Conservation (phyloP, 2,113 vertebrate genomes). For the Neomonachus schauinslandi region DNA sequence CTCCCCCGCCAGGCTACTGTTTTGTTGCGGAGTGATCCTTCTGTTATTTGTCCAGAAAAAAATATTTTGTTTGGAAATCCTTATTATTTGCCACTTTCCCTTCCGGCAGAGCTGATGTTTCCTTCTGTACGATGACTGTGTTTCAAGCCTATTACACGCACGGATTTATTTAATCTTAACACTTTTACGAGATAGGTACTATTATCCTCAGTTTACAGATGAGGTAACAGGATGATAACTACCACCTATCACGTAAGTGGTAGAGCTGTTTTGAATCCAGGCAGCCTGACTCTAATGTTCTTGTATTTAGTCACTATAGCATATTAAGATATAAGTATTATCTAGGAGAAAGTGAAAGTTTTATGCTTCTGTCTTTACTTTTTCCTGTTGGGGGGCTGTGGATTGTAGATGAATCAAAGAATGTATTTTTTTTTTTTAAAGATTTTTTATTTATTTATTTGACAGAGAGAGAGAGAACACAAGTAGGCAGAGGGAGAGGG, state of each 20-base stretch:
- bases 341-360: not conserved
- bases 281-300: not conserved
- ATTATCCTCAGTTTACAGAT: not conserved
- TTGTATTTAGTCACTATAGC: not conserved
- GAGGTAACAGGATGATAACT: not conserved
- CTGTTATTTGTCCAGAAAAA: not conserved
- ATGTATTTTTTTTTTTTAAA: not conserved
- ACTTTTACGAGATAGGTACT: not conserved
- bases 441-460: no score
- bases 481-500: no score
- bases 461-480: no score
- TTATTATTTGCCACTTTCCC: not conserved
- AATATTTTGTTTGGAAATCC: not conserved
- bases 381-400: not conserved
- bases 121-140: fast-evolving
- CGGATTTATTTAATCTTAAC: not conserved
- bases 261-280: not conserved
- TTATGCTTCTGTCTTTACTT: not conserved
- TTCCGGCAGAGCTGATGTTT: not conserved
- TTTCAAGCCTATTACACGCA: not conserved
- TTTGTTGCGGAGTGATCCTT: not conserved
- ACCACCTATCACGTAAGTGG: not conserved
- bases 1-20: fast-evolving
- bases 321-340: not conserved
- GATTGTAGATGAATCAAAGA: not conserved